Conservation (phyloP, 2,797 vertebrate genomes). For the Natrix natrix region DNA sequence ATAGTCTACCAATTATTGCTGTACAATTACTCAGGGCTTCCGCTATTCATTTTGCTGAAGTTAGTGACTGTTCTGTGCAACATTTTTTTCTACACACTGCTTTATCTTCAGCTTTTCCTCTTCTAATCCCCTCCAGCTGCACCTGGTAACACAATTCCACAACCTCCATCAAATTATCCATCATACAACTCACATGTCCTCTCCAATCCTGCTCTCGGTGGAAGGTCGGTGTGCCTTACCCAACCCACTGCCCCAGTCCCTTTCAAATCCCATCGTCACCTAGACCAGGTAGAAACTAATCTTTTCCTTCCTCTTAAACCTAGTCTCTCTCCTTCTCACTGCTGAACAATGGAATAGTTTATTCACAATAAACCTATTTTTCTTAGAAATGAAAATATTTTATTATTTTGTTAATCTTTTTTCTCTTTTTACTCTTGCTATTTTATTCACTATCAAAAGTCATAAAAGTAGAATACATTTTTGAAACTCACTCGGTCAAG, state of each 20-base stretch:
- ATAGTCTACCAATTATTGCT: neutral
- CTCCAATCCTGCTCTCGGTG: neutral
- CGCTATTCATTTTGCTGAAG: neutral
- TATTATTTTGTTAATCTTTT: neutral
- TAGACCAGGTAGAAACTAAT: neutral
- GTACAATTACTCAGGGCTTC: rapidly evolving
- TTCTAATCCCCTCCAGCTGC: neutral
- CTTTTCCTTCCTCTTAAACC: neutral
- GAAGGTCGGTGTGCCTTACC: neutral
- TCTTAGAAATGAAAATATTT: neutral
- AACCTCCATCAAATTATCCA: neutral
- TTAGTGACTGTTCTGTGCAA: neutral
- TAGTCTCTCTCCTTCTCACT: neutral
- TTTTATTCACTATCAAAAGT: neutral
- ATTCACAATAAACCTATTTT: neutral
- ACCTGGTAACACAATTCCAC: neutral
- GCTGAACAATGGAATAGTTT: neutral
- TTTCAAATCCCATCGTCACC: neutral
- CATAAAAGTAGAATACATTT: neutral
- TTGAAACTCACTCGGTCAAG: neutral
- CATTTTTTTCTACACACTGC: conserved; percentile 18
- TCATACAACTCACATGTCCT: neutral
- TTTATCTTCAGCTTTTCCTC: neutral
- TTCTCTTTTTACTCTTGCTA: neutral
- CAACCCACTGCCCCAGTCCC: neutral